phyloP scores from a whole-genome alignment of 2,888 invertebrate genomes.

The Junonia oenone region DNA sequence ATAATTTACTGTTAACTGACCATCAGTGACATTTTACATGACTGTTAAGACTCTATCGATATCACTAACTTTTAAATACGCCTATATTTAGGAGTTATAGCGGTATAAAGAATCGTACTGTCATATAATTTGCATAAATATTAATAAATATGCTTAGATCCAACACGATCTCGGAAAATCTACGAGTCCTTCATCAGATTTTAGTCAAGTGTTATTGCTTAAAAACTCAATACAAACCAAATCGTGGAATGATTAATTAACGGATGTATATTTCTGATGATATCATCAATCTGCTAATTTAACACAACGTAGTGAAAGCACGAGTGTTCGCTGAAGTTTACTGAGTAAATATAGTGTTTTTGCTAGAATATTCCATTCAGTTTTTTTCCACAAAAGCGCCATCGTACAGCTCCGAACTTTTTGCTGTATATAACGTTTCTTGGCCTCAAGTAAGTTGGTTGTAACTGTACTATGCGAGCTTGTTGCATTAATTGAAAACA shows the following conservation, averaged over 20 bases:
- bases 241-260: background rate
- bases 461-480: constrained; percentile 33
- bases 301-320: constrained; percentile 5
- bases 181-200: too few species aligned
- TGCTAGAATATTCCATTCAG: constrained; percentile 5
- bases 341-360: constrained; percentile 3
- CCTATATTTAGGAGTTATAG: too few species aligned
- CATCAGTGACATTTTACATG: too few species aligned
- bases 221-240: background rate
- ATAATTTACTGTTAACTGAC: too few species aligned
- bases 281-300: background rate
- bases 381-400: background rate
- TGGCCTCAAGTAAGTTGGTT: constrained; percentile 23
- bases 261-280: background rate
- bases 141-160: too few species aligned
- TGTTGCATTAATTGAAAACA: constrained; percentile 57
- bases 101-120: too few species aligned
- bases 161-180: too few species aligned
- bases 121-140: too few species aligned
- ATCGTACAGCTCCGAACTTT: constrained; percentile 15
- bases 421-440: constrained; percentile 40
- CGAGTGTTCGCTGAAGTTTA: constrained; percentile 6
- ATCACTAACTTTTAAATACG: too few species aligned
- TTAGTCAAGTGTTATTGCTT: too few species aligned
- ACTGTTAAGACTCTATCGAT: too few species aligned